These are phyloP conservation scores for Puntigrus tetrazona DNA, from an alignment of 2,113 vertebrate species.

Conservation along the genomic window DNA sequence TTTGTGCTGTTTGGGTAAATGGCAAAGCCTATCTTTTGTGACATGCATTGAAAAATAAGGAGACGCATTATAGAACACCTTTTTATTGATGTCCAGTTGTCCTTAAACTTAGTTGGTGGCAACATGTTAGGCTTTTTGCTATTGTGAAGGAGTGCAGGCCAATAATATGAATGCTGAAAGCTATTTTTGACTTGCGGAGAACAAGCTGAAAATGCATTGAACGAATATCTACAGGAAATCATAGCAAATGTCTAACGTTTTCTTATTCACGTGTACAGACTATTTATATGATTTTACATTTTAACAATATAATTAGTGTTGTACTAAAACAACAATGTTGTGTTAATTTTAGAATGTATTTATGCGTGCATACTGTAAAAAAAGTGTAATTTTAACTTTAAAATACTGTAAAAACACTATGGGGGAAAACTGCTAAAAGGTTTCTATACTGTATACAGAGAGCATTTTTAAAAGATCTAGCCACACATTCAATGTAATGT, in stretches of 20 bases:
- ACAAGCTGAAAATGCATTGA: neutral
- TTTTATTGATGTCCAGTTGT: neutral
- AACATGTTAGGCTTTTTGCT: neutral
- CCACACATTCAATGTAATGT: too few relatives aligned
- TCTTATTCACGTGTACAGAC: neutral
- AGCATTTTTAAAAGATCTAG: too few relatives aligned
- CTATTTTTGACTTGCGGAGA: neutral
- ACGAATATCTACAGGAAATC: neutral
- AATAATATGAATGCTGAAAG: neutral
- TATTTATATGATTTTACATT: neutral
- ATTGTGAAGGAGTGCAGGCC: neutral
- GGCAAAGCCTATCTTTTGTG: neutral
- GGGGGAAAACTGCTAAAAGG: too few relatives aligned
- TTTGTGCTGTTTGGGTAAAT: slow-evolving; percentile 38
- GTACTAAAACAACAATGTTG: too few relatives aligned
- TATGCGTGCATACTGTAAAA: too few relatives aligned
- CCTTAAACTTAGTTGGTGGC: neutral
- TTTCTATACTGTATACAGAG: too few relatives aligned
- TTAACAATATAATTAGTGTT: neutral
- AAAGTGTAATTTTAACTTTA: too few relatives aligned
- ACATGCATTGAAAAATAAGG: neutral
- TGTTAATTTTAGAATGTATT: too few relatives aligned
- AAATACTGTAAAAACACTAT: too few relatives aligned
- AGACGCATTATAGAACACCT: neutral
- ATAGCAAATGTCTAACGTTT: neutral